Evolutionary conservation across 2,113 vertebrate species (phyloP).

Genomic region (Verasper variegatus): DNA sequence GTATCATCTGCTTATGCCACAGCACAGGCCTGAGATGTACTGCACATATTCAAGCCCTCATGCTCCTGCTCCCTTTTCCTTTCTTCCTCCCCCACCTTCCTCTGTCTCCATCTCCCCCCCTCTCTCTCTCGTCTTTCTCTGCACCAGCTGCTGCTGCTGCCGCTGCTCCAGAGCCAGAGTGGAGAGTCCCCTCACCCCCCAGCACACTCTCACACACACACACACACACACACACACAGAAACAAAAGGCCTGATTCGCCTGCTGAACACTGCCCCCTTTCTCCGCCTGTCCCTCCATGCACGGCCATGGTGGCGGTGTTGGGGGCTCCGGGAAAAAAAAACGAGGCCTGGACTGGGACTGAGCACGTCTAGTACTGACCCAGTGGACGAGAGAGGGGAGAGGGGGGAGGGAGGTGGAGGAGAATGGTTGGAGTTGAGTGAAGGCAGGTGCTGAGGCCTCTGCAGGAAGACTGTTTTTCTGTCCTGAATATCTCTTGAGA

Average conservation of each 20-base stretch:
- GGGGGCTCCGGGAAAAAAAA: constrained; percentile 58
- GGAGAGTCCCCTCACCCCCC: constrained; percentile 75
- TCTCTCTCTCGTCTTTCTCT: constrained; percentile 63
- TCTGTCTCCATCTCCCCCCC: constrained; percentile 51
- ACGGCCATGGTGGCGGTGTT: constrained; percentile 46
- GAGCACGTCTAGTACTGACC: constrained; percentile 66
- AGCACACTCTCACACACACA: constrained; percentile 72
- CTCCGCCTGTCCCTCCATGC: constrained; percentile 67
- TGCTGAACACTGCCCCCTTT: constrained; percentile 81
- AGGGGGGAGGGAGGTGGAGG: constrained; percentile 36
- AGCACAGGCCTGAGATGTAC: constrained; percentile 5
- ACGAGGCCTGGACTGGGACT: constrained; percentile 71
- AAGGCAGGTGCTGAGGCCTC: constrained; percentile 79
- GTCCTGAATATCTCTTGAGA: constrained; percentile 60
- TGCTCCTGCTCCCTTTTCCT: constrained; percentile 41
- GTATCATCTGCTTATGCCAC: neutral
- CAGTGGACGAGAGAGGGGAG: constrained; percentile 67
- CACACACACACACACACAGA: constrained; percentile 54
- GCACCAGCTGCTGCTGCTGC: constrained; percentile 78
- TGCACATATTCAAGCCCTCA: constrained; percentile 16
- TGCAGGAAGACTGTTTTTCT: constrained; percentile 63
- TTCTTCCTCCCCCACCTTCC: constrained; percentile 58
- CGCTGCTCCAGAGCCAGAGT: constrained; percentile 69
- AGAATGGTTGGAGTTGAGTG: constrained; percentile 66
- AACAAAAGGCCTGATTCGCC: constrained; percentile 84